These are phyloP conservation scores for Timandra comae DNA, from an alignment of 2,888 invertebrate genomes.

Conservation along the genomic window DNA sequence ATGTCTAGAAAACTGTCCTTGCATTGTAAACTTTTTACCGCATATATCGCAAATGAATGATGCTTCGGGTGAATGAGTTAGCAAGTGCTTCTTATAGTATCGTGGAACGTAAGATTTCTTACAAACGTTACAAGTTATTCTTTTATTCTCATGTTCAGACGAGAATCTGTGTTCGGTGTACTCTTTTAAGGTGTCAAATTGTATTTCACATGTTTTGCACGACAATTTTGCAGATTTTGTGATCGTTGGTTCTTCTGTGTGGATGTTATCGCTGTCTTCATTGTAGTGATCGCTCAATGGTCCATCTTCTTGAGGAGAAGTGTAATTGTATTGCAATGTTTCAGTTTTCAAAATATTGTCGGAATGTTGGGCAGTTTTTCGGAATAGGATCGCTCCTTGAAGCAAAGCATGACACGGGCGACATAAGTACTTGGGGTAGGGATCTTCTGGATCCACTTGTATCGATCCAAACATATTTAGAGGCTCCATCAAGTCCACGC, in stretches of 20 bases:
- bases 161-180: slow-evolving; percentile 46
- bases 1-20: slow-evolving; percentile 50
- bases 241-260: too few species aligned
- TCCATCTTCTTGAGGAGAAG: too few species aligned
- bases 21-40: slow-evolving; percentile 50
- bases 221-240: too few species aligned
- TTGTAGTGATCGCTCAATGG: slow-evolving; percentile 14
- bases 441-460: slow-evolving; percentile 39
- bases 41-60: slow-evolving; percentile 66
- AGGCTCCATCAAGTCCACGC: slow-evolving; percentile 37
- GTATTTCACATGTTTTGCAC: slow-evolving; percentile 48
- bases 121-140: slow-evolving; percentile 46
- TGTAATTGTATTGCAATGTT: too few species aligned
- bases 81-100: slow-evolving; percentile 52
- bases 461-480: slow-evolving; percentile 43
- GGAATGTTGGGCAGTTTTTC: slow-evolving; percentile 54
- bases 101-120: slow-evolving; percentile 44
- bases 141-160: slow-evolving; percentile 51
- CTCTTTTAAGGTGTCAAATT: slow-evolving; percentile 44
- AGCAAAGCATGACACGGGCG: slow-evolving; percentile 44
- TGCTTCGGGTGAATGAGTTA: slow-evolving; percentile 38
- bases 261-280: slow-evolving; percentile 11
- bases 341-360: slow-evolving; percentile 30
- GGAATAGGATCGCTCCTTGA: slow-evolving; percentile 51
- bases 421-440: slow-evolving; percentile 54